Base-by-base conservation (phyloP, 53 echinoderm and acorn worm species). In the Apostichopus leukothele region DNA sequence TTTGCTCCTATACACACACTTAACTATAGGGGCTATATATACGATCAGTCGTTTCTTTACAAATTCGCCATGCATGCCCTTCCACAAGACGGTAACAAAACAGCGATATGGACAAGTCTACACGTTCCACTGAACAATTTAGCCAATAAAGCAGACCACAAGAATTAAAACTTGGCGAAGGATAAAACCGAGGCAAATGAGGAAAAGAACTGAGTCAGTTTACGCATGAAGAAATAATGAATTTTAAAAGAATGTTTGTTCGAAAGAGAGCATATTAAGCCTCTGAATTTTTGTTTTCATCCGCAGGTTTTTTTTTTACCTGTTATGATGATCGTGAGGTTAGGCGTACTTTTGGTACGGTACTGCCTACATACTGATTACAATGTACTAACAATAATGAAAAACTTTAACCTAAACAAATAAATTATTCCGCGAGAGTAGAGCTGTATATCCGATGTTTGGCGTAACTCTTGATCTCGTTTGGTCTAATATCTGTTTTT, bases 101-200 rank as follows among this genome's bases (percentile, higher is more conserved):
- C 63, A 9, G 63, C 63, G 63, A 63, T 63, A 16, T 63, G 63
- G 63, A 16, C 63, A 63, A 63, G 63, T 19, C 53, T 79, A 19
- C 79, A 79, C 79, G 79, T 52, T 39, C 51, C 52, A 79, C 6
- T 51, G 79, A 79, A 52, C 79, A 79, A 79, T 79, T 79, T 39
- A 7, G 8, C 16, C 4, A 79, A 79, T 79, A 53, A 79, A 79
- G 53, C 51, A 51, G 51, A 52, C 79, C 52, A n/a, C 52, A 16
- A 79, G 51, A 79, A 79, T 79, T 79, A 79, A 9, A 53, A 50
- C 12, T 79, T 4, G 8, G 16, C 12, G 63, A 16, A 63, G 63
- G 16, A 63, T 63, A 63, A 63, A 63, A 63, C 63, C 63, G 51
- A 79, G 51, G 50, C 53, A 51, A 79, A 79, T 10, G 51, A n/a